Conservation (phyloP, 2,888 invertebrate genomes). For the Junonia oenone region DNA sequence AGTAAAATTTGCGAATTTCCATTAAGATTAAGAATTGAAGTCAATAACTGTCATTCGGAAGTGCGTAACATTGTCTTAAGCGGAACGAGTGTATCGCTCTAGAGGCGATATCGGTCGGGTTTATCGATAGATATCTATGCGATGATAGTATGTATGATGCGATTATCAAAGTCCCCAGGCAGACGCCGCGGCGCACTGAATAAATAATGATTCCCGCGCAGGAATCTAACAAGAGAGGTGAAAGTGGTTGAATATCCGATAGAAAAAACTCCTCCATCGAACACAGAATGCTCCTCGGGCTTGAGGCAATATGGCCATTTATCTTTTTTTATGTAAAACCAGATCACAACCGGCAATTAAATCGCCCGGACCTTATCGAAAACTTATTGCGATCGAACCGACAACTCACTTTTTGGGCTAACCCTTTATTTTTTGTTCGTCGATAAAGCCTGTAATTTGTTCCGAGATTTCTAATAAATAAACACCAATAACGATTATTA, state of each 20-base stretch:
- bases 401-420: slow-evolving; percentile 78
- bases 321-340: slow-evolving; percentile 78
- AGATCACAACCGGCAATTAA: slow-evolving; percentile 79
- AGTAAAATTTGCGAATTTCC: background rate
- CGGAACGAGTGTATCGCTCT: slow-evolving; percentile 37
- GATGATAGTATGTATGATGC: slow-evolving; percentile 61
- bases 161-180: slow-evolving; percentile 54
- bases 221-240: slow-evolving; percentile 57
- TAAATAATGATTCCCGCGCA: slow-evolving; percentile 53
- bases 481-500: slow-evolving; percentile 80
- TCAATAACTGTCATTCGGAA: slow-evolving; percentile 14
- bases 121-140: slow-evolving; percentile 45
- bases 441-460: slow-evolving; percentile 78
- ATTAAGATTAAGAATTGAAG: background rate
- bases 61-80: slow-evolving; percentile 26
- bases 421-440: slow-evolving; percentile 73
- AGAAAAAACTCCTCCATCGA: slow-evolving; percentile 65
- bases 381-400: slow-evolving; percentile 77
- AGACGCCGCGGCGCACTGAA: slow-evolving; percentile 49
- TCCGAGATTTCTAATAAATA: slow-evolving; percentile 75
- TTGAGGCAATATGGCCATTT: slow-evolving; percentile 69
- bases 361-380: slow-evolving; percentile 77
- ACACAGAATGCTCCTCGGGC: slow-evolving; percentile 66
- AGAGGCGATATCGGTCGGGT: slow-evolving; percentile 40
- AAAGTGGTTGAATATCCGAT: slow-evolving; percentile 62